phyloP scores from a whole-genome alignment of 1,140 invertebrate species.

The Drosophila equinoxialis region DNA sequence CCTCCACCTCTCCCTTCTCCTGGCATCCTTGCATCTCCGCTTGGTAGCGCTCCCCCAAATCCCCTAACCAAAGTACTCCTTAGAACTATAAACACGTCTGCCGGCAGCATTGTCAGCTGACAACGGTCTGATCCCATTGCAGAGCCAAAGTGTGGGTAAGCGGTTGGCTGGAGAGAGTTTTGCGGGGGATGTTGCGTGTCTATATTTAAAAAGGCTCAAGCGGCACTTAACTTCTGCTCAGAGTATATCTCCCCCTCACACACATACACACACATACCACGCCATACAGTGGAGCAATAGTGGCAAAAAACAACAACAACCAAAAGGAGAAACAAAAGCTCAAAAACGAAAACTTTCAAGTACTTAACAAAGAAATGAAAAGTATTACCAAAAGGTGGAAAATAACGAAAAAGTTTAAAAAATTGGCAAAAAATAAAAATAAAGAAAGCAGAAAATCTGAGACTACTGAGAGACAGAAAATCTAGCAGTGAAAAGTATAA shows the following conservation, averaged over 20 bases:
- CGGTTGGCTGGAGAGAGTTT: conserved; percentile 6
- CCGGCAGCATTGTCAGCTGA: conserved; percentile 70
- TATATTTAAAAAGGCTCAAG: conserved; percentile 77
- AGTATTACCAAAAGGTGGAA: neutral
- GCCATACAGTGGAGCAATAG: conserved; percentile 22
- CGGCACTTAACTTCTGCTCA: conserved; percentile 71
- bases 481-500: neutral
- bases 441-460: neutral
- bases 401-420: neutral
- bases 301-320: neutral
- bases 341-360: neutral
- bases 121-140: conserved; percentile 48
- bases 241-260: conserved; percentile 33
- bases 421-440: neutral
- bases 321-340: neutral
- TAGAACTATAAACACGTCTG: conserved; percentile 62
- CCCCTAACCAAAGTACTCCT: conserved; percentile 17
- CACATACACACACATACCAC: neutral
- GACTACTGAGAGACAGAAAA: neutral
- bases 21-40: conserved; percentile 1
- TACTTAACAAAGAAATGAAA: conserved; percentile 1
- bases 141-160: neutral
- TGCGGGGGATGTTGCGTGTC: conserved; percentile 32
- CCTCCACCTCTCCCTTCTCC: neutral
- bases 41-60: neutral